phyloP scores from a whole-genome alignment of 2,888 invertebrate genomes.

The Zygaena filipendulae region DNA sequence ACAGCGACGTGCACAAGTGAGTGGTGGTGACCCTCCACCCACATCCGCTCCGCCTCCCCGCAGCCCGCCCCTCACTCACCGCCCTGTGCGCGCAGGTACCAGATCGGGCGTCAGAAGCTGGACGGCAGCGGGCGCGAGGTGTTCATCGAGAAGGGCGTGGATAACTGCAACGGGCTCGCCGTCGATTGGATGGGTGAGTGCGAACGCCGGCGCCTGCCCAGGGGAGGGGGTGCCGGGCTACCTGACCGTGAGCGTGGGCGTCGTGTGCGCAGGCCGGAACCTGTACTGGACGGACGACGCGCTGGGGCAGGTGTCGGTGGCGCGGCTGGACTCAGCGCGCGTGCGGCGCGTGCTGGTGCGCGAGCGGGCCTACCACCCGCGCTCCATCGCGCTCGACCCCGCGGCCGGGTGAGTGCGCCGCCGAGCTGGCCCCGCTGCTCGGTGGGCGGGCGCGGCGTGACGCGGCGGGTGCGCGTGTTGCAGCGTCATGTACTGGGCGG shows the following conservation, averaged over 20 bases:
- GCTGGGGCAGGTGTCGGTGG: conserved; percentile 74
- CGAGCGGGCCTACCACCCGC: conserved; percentile 67
- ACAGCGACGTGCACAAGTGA: conserved; percentile 59
- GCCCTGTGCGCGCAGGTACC: conserved; percentile 40
- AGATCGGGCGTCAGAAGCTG: conserved; percentile 73
- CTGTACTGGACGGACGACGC: conserved; percentile 87
- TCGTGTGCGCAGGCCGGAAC: conserved; percentile 57
- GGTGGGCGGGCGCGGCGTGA: background rate
- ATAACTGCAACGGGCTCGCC: conserved; percentile 79
- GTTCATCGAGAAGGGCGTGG: conserved; percentile 67
- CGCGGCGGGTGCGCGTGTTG: background rate
- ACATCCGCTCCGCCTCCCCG: conserved; percentile 27
- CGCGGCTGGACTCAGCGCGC: conserved; percentile 67
- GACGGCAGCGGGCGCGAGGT: conserved; percentile 68
- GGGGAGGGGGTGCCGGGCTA: background rate
- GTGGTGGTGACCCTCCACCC: conserved; percentile 38
- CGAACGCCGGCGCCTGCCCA: too few species aligned
- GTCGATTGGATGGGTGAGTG: conserved; percentile 81
- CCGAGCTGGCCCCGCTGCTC: background rate
- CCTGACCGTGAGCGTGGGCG: too few species aligned
- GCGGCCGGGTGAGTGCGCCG: conserved; percentile 68
- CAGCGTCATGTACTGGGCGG: conserved; percentile 79
- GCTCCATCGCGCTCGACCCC: conserved; percentile 78
- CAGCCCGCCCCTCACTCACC: background rate
- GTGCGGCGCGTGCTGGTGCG: conserved; percentile 65